These are phyloP conservation scores for Tricholauxania praeusta DNA, from an alignment of 2,888 invertebrate species.

Conservation along the genomic window DNA sequence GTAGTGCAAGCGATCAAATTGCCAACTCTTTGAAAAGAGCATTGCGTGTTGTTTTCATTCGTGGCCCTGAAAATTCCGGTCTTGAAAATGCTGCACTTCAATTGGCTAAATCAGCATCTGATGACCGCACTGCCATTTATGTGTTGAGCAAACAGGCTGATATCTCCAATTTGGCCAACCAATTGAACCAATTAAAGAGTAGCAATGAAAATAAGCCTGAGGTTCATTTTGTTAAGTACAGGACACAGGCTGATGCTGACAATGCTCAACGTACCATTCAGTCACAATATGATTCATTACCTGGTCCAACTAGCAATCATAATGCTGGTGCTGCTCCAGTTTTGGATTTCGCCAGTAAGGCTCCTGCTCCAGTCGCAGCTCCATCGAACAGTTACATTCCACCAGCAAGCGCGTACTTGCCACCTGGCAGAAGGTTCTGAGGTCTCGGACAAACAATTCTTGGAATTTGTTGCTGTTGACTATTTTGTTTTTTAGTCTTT, in stretches of 20 bases:
- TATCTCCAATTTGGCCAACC: slow-evolving; percentile 54
- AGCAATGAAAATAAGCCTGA: slow-evolving; percentile 57
- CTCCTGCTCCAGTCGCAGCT: slow-evolving; percentile 23
- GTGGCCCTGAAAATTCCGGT: slow-evolving; percentile 62
- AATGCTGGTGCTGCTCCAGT: slow-evolving; percentile 58
- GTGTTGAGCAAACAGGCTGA: slow-evolving; percentile 62
- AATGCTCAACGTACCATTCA: slow-evolving; percentile 62
- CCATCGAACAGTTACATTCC: slow-evolving; percentile 36
- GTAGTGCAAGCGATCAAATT: slow-evolving; percentile 49
- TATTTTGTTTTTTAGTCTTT: slow-evolving; percentile 40
- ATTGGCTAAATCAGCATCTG: slow-evolving; percentile 55
- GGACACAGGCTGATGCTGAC: slow-evolving; percentile 61
- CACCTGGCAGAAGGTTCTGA: slow-evolving; percentile 56
- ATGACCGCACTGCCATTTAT: slow-evolving; percentile 62
- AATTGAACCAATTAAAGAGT: slow-evolving; percentile 53
- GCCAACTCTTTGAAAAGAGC: slow-evolving; percentile 53
- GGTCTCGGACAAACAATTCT: slow-evolving; percentile 19
- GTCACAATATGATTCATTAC: slow-evolving; percentile 58
- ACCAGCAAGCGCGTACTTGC: slow-evolving; percentile 53
- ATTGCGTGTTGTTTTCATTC: slow-evolving; percentile 64
- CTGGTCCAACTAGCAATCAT: slow-evolving; percentile 54
- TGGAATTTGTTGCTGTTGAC: slow-evolving; percentile 4
- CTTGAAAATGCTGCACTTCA: slow-evolving; percentile 60
- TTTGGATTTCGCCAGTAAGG: slow-evolving; percentile 56
- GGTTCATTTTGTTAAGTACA: slow-evolving; percentile 64